Percentiles rank a stretch among this genome's conserved stretches.
These are phyloP conservation scores for Hymenopus coronatus DNA, from an alignment of 2,888 invertebrate species.

Conservation along the genomic window DNA sequence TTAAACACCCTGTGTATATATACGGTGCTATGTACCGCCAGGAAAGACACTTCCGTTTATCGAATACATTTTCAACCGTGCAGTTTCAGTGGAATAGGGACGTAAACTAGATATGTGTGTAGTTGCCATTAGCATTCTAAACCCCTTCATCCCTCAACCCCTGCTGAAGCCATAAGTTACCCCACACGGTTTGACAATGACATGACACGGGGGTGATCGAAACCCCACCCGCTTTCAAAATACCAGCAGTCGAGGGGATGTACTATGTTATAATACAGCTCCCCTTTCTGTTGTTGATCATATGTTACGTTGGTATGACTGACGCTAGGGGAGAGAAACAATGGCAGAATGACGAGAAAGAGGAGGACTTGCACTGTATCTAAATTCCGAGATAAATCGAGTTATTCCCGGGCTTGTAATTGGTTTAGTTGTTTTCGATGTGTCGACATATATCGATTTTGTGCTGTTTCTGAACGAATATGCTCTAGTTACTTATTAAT, in stretches of 20 bases:
- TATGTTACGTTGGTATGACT: neutral
- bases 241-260: neutral
- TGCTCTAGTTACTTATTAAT: neutral
- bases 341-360: neutral
- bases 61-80: neutral
- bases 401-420: neutral
- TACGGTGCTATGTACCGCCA: neutral
- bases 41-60: neutral
- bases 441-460: neutral
- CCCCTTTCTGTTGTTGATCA: neutral
- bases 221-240: neutral
- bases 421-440: neutral
- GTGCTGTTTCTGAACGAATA: neutral
- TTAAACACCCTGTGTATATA: neutral
- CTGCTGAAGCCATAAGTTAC: neutral
- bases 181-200: neutral
- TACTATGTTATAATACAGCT: neutral
- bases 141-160: neutral
- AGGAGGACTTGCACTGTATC: neutral
- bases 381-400: neutral
- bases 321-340: neutral
- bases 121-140: neutral
- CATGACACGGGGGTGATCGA: neutral
- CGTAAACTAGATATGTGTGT: neutral
- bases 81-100: neutral